Evolutionary conservation across 2,797 vertebrate genomes (phyloP), one percentile per base, ranked within the genome.

Genomic region (Melanotaenia parkinsoni): DNA sequence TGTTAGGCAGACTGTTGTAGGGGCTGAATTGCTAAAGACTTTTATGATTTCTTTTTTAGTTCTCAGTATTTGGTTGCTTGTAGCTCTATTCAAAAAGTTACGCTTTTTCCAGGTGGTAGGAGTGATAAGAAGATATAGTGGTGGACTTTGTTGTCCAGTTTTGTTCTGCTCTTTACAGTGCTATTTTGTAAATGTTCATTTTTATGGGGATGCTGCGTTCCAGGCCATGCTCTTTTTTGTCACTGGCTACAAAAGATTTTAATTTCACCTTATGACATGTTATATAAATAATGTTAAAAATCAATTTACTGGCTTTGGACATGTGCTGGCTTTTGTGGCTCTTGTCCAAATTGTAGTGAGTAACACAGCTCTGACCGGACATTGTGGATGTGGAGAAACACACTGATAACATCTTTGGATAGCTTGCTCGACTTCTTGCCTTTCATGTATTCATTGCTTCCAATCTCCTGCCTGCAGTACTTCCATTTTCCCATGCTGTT

Each of bases 401-500:
- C 62, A 38, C 7, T 33, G 84, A 86, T 88, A 79, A 71, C 66
- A 79, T 88, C 76, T 81, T 67, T 70, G 59, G 70, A 70, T 66
- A 67, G 72, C 71, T 74, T 58, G 32, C 32, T 81, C 61, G 76
- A 67, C 65, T 82, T 84, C 59, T 77, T 74, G 66, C 80, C 73
- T 87, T 86, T 85, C 78, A 84, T 87, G 74, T 77, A 22, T 78
- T 81, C 73, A 71, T 59, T 75, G 47, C 53, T 79, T 74, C 74
- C 70, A 76, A 81, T 84, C 78, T 84, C 37, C 58, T 65, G 28
- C 58, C 63, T 61, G 78, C 81, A 79, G 73, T 54, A 81, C 74
- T 83, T 89, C 81, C 79, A 85, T 88, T 81, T 80, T 83, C 64
- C 74, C 70, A 51, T 66, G 80, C 72, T 85, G 61, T 70, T 85